Evolutionary conservation across 53 echinoderm and acorn worm genomes (phyloP), one percentile per base, ranked within the genome.

Genomic region (Paracentrotus lividus): DNA sequence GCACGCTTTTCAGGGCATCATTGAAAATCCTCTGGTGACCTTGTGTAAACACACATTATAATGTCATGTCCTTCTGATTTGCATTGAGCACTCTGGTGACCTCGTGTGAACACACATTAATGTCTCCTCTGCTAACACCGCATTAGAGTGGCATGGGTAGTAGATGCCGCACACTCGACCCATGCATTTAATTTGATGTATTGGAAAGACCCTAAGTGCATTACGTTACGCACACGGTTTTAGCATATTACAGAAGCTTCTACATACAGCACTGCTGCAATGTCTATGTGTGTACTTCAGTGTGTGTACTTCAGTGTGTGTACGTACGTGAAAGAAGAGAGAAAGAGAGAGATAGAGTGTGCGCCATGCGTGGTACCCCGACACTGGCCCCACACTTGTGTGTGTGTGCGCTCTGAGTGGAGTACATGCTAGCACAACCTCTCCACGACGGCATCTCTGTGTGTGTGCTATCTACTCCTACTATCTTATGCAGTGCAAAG

Each of bases 181-280:
- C 38, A 18, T 64, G 89, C 89, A 89, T 60, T n/a, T 89, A 89
- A 89, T 89, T 59, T 89, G 89, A 89, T 89, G 89, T 89, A 89
- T 64, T 59, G 66, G 26, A 42, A 26, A 40, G 21, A 26, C 23
- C n/a, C 60, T 89, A 61, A 89, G 91, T 90, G 75, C 91, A 90
- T 90, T 90, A 90, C 91, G 91, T 75, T 90, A 72, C 75, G 91
- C 91, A 90, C 91, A 90, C 91, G 49, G 51, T 90, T 90, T 90
- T 90, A 90, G 91, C 91, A 90, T 90, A 90, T 90, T 90, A 72
- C 91, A 72, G 91, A 67, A 90, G 91, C 76, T 76, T 49, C 91
- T 53, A 15, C 51, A 90, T 90, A 67, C 52, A 51, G 91, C 69
- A 24, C 42, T 90, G 75, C 44, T 36, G 54, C 54, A 67, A 75